Evolutionary conservation across 64 coral and sea anemone genomes (phyloP).

Genomic region (Pocillopora verrucosa): DNA sequence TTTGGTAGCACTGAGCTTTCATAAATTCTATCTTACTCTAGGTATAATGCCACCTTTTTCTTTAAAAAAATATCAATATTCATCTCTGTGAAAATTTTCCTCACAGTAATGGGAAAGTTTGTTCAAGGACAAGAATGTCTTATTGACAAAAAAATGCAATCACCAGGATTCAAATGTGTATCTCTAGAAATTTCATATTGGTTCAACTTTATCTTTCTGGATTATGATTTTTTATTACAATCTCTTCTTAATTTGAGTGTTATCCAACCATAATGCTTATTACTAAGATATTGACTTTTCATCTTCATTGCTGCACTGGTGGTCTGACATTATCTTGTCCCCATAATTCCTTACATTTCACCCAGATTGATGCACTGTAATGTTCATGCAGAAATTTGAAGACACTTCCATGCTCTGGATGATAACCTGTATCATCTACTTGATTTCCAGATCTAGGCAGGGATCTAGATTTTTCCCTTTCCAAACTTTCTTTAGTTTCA

Average conservation of each 20-base stretch:
- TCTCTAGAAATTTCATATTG: neutral
- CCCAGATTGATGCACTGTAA: constrained; percentile 96
- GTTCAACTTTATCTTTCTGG: neutral
- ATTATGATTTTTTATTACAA: neutral
- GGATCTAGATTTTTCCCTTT: constrained; percentile 44
- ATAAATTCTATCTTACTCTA: too few species aligned
- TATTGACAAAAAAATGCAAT: too few species aligned
- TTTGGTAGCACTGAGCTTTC: too few species aligned
- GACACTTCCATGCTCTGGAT: constrained; percentile 48
- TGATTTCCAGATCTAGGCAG: constrained; percentile 38
- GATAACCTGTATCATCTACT: neutral
- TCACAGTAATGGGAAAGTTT: too few species aligned
- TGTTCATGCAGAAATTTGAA: constrained; percentile 85
- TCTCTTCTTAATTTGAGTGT: too few species aligned
- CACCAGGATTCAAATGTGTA: too few species aligned
- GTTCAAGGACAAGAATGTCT: too few species aligned
- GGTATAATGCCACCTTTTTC: too few species aligned
- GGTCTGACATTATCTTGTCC: constrained; percentile 27
- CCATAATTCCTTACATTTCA: constrained; percentile 93
- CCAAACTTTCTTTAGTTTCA: constrained; percentile 7
- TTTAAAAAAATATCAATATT: too few species aligned
- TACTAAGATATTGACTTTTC: neutral
- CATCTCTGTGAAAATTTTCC: too few species aligned
- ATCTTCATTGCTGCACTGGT: neutral
- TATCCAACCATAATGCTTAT: neutral